Base-by-base conservation (phyloP, 30 jellyfish, hydroid and myxozoan species). In the Aurelia aurita region DNA sequence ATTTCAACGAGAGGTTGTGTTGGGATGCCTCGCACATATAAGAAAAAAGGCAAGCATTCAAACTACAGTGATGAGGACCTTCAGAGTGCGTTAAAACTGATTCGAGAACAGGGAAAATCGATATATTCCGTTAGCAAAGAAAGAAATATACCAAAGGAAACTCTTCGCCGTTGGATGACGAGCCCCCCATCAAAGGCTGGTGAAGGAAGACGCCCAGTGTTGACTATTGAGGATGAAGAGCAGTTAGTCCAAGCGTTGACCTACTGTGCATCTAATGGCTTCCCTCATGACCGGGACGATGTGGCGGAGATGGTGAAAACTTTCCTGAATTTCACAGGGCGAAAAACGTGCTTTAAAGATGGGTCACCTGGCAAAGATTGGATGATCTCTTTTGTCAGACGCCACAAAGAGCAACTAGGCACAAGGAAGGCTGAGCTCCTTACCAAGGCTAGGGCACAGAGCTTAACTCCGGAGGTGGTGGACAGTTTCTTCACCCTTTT, bases 331-430 rank as follows among this genome's bases (percentile, higher is more conserved):
- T 22, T 69, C 21, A 32, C 54, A 13, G 61, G 71, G 14, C 77
- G 77, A 59, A 49, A 72, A 53, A 71, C 94, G 20, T 70, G 60
- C 7, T 84, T 84, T 26, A 84, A 72, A 35, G 83, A 73, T 32
- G 68, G 75, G 35, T 12, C 15, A 47, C 95, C 95, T 1, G 95
- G 89, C 35, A 74, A 85, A 28, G 89, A 85, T 61, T 85, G 95
- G 95, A 32, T 74, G 22, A 21, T 74, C 3, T 58, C 82, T 4
- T 85, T 85, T 46, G 20, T 63, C 49, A 58, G 29, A 49, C 58
- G 90, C 10, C 75, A 90, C 90, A 53, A 54, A 27, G 63, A 71
- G 19, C 47, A 28, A 18, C 77, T 85, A 3, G 68, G 82, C 45
- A 63, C 58, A 35, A 72, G 90, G 45, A 85, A 85, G 72, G 90